phyloP scores from a whole-genome alignment of 1,140 invertebrate species.

The Calliphora vicina region DNA sequence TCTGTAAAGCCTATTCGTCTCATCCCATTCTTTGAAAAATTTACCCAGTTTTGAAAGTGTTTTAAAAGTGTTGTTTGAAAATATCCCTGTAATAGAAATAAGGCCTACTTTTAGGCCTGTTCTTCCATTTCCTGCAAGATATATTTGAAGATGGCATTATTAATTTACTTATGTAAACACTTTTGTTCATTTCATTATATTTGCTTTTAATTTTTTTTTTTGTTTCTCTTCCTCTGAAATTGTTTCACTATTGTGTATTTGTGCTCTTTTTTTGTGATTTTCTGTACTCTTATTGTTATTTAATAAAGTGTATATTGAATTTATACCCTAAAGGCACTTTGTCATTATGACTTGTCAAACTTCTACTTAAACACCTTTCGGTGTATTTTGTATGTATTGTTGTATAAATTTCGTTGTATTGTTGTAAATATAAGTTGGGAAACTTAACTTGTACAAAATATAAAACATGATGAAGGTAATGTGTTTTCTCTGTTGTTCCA shows the following conservation, averaged over 20 bases:
- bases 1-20: too few species aligned
- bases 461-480: neutral
- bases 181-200: neutral
- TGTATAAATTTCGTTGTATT: neutral
- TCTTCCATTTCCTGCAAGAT: too few species aligned
- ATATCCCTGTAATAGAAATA: too few species aligned
- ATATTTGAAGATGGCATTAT: too few species aligned
- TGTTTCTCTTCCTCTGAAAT: neutral
- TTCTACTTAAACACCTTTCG: neutral
- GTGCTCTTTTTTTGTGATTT: neutral
- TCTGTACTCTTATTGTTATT: neutral
- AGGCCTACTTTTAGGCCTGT: too few species aligned
- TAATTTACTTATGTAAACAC: too few species aligned
- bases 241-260: neutral
- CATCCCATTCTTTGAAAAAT: too few species aligned
- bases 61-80: too few species aligned
- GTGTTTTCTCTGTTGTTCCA: neutral
- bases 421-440: neutral
- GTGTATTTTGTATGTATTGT: neutral
- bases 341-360: conserved; percentile 26
- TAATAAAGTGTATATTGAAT: conserved; percentile 26
- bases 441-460: neutral
- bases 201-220: neutral
- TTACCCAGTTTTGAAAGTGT: too few species aligned
- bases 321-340: conserved; percentile 23